These are phyloP conservation scores for Gymnocephalus cernua DNA, from an alignment of 2,113 vertebrate species.

Conservation along the genomic window DNA sequence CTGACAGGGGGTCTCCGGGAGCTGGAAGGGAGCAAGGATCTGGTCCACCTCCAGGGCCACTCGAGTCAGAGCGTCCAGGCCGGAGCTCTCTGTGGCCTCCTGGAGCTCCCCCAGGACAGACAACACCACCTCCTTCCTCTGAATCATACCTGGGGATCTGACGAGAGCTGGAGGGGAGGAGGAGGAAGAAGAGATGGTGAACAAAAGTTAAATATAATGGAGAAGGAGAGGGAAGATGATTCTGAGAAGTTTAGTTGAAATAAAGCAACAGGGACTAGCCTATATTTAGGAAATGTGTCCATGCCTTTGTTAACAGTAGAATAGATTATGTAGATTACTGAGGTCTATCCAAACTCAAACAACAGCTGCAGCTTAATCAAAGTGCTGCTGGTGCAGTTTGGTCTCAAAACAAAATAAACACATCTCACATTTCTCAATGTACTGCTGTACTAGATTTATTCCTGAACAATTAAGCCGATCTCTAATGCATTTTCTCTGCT, in stretches of 20 bases:
- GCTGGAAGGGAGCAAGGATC: slow-evolving; percentile 85
- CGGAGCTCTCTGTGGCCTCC: slow-evolving; percentile 91
- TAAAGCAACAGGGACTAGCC: neutral
- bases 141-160: slow-evolving; percentile 87
- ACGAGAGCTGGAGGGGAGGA: slow-evolving; percentile 4
- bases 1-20: slow-evolving; percentile 83
- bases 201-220: neutral
- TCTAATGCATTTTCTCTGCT: neutral
- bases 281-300: neutral
- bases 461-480: neutral
- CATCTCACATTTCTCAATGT: neutral
- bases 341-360: neutral
- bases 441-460: neutral
- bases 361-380: slow-evolving; percentile 19
- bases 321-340: neutral
- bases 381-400: neutral
- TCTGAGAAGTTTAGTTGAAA: neutral
- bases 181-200: neutral
- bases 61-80: slow-evolving; percentile 87
- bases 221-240: neutral
- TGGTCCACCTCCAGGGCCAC: slow-evolving; percentile 87
- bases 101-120: slow-evolving; percentile 92
- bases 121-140: slow-evolving; percentile 90
- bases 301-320: neutral
- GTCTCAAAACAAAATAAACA: neutral